Conservation (phyloP, 1,140 invertebrate genomes). For the Orchestia grillus region DNA sequence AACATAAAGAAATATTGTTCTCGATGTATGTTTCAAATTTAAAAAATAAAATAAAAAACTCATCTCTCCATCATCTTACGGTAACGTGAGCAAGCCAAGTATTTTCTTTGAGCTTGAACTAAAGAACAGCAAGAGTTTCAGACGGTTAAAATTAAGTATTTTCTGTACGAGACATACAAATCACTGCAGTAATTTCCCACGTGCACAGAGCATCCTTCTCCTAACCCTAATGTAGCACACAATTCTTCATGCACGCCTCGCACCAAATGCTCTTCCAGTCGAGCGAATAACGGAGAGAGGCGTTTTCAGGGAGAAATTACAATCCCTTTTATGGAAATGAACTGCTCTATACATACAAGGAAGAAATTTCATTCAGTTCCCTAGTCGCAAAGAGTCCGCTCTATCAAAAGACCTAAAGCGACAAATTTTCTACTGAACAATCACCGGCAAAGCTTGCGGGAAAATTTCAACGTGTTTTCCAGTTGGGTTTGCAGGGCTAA, state of each 20-base stretch:
- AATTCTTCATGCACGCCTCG: background rate
- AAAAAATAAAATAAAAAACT: too few species aligned
- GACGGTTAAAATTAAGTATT: background rate
- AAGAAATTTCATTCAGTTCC: background rate
- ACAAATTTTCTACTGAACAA: conserved; percentile 1
- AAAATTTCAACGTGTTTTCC: background rate
- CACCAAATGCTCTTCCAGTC: background rate
- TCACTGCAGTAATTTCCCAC: background rate
- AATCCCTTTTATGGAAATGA: background rate
- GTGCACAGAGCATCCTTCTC: background rate
- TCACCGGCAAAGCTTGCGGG: background rate
- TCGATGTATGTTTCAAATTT: too few species aligned
- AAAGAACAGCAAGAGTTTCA: background rate
- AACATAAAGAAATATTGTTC: too few species aligned
- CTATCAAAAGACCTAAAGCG: background rate
- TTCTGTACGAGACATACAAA: background rate
- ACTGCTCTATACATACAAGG: background rate
- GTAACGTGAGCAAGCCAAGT: too few species aligned
- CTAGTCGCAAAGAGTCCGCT: background rate
- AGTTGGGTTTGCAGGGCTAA: background rate
- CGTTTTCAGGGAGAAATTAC: background rate
- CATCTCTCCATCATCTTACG: too few species aligned
- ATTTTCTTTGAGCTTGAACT: too few species aligned
- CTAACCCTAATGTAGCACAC: background rate
- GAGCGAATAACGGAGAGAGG: background rate